Conservation (phyloP, 2,113 vertebrate species). For the Dinomys branickii region DNA sequence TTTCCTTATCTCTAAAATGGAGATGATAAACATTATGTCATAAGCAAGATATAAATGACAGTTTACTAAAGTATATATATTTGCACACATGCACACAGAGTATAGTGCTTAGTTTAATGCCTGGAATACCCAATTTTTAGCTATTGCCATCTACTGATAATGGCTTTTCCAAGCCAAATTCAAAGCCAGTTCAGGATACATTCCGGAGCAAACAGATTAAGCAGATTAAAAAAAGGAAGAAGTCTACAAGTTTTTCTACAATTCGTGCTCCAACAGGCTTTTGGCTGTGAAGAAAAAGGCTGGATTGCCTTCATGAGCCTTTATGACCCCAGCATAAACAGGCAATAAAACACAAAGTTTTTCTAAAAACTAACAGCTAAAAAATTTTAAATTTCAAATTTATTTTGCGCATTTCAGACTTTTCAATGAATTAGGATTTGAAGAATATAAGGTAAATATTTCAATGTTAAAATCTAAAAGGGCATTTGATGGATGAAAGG, state of each 20-base stretch:
- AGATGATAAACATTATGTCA: not conserved
- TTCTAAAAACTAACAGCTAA: slow-evolving; percentile 41
- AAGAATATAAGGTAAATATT: not conserved
- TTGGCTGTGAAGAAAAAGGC: not conserved
- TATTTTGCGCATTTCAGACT: slow-evolving; percentile 50
- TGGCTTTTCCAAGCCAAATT: slow-evolving; percentile 43
- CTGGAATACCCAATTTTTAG: slow-evolving; percentile 16
- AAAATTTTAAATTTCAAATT: slow-evolving; percentile 23
- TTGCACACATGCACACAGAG: not conserved
- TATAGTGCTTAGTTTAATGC: not conserved
- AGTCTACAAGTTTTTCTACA: slow-evolving; percentile 17
- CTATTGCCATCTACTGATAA: slow-evolving; percentile 11
- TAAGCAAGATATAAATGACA: not conserved
- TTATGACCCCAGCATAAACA: not conserved
- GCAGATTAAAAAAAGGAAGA: slow-evolving; percentile 12
- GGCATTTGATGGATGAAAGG: not conserved
- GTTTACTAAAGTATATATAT: not conserved
- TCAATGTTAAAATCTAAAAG: slow-evolving; percentile 19
- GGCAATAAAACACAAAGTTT: slow-evolving; percentile 17
- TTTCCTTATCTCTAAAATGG: slow-evolving; percentile 47
- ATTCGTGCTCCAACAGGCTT: not conserved
- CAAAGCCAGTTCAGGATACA: slow-evolving; percentile 7
- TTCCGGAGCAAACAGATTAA: slow-evolving; percentile 1
- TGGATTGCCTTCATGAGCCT: not conserved
- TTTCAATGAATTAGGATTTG: slow-evolving; percentile 44